Base-by-base conservation (phyloP, 2,888 invertebrate genomes). In the Tetranychus truncatus region DNA sequence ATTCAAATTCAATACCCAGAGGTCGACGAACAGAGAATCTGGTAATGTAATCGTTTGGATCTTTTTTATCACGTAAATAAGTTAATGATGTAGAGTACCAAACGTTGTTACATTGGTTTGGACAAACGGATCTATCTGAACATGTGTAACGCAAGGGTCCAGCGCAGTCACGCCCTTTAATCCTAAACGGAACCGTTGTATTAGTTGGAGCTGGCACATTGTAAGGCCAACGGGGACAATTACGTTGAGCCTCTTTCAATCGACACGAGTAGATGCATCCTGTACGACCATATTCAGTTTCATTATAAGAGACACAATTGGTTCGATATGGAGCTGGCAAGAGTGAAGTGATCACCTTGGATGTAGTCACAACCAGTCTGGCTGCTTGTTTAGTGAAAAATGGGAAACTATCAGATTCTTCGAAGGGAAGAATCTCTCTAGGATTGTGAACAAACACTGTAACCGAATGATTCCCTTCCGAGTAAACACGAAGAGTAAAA, bases 371-470 rank as follows among this genome's bases (percentile, higher is more conserved):
- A 11, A 69, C 69, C 18, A 21, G 11, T 24, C 20, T n/a, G 5
- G 20, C n/a, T 11, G 69, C 34, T 21, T 69, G 69, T 11, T 11
- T 18, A 11, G 34, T 69, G 20, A 24, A 24, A 5, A 69, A 69
- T 20, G 11, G 20, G 20, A 69, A 11, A 24, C 20, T 20, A 69
- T 69, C 69, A 21, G 69, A 20, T 21, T 69, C 69, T 11, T 20
- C 20, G 34, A 69, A 20, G 9, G 20, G 69, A 6, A 69, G 6
- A 7, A 69, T 24, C 7, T 69, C 69, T 24, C 20, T n/a, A 11
- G 69, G 69, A 69, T 24, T 69, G 34, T 69, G 69, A 24, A 69
- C 69, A 69, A 6, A 69, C 11, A 69, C 34, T 18, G 20, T 24
- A 24, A 69, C 34, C 20, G 69, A 69, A 69, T 20, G 20, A 21